Base-by-base conservation (phyloP, 2,888 invertebrate genomes). In the Therioaphis trifolii region DNA sequence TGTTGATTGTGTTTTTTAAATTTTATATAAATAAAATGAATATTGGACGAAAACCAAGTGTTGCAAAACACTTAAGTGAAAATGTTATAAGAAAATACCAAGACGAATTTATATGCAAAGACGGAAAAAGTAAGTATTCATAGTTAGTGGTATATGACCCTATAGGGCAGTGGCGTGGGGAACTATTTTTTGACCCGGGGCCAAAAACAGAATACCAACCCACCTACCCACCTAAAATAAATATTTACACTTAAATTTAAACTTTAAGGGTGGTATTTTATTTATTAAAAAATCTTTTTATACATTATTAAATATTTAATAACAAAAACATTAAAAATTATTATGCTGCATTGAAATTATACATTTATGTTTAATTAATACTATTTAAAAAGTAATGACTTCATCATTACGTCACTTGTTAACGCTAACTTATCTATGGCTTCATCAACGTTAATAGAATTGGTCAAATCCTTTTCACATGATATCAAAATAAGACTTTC, bases 381-480 rank as follows among this genome's bases (percentile, higher is more conserved):
- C n/a, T 66, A 66, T 66, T 66, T 66, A 66, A 66, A 68, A 68
- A 68, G 40, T 68, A 68, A 43, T 68, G 68, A 68, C 43, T 68
- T 68, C 43, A 21, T 68, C 68, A 68, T 68, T 66, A 66, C 1
- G 43, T 68, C 68, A 68, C 68, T 68, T 68, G 35, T 40, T 68
- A 68, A 43, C 12, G 40, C 68, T 68, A 68, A 68, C n/a, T 68
- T 68, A 68, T 68, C 40, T 40, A 68, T 68, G 0, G n/a, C 68
- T 68, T 68, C 40, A 68, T 68, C 68, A 21, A 68, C 4, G 68
- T 68, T 68, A 21, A 40, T 68, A 40, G n/a, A 35, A 43, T 68
- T 68, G 14, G 68, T 68, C 21, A 66, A 40, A 68, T 40, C 68
- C 12, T 68, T 68, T 43, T 68, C 40, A 68, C 68, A 68, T 40